phyloP scores from a whole-genome alignment of 2,797 vertebrate genomes.

The Xenentodon cancila region DNA sequence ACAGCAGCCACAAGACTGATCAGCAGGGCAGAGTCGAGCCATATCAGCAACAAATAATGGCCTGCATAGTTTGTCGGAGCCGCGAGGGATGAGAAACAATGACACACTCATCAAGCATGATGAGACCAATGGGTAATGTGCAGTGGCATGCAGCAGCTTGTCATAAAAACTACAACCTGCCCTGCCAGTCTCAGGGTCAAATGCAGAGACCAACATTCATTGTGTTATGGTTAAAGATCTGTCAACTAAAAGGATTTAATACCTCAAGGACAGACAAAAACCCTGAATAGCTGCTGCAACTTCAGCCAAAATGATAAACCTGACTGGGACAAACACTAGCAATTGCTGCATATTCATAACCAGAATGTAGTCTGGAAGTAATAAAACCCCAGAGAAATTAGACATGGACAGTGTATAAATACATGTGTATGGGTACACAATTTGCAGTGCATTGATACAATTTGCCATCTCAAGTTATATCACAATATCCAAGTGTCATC shows the following conservation, averaged over 20 bases:
- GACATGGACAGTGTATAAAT: too few species aligned
- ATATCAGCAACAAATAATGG: slow-evolving; percentile 29
- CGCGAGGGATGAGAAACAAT: slow-evolving; percentile 31
- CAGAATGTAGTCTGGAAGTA: too few species aligned
- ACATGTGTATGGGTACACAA: background rate
- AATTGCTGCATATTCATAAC: background rate
- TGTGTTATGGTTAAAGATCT: background rate
- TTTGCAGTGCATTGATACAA: background rate
- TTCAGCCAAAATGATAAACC: background rate
- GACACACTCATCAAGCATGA: slow-evolving; percentile 54
- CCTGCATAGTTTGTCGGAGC: slow-evolving; percentile 27
- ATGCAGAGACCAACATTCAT: slow-evolving; percentile 39
- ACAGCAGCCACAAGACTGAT: slow-evolving; percentile 1
- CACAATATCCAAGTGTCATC: background rate
- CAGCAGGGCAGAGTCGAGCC: slow-evolving; percentile 25
- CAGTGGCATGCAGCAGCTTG: slow-evolving; percentile 54
- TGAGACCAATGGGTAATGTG: slow-evolving; percentile 35
- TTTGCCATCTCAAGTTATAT: background rate
- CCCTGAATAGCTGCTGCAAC: too few species aligned
- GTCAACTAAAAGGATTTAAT: background rate
- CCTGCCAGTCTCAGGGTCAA: slow-evolving; percentile 53
- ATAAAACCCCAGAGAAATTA: too few species aligned
- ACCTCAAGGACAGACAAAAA: background rate
- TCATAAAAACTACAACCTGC: slow-evolving; percentile 46
- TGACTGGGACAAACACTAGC: background rate